These are phyloP conservation scores for Sinonovacula constricta DNA, from an alignment of 1,140 invertebrate genomes.

Conservation along the genomic window DNA sequence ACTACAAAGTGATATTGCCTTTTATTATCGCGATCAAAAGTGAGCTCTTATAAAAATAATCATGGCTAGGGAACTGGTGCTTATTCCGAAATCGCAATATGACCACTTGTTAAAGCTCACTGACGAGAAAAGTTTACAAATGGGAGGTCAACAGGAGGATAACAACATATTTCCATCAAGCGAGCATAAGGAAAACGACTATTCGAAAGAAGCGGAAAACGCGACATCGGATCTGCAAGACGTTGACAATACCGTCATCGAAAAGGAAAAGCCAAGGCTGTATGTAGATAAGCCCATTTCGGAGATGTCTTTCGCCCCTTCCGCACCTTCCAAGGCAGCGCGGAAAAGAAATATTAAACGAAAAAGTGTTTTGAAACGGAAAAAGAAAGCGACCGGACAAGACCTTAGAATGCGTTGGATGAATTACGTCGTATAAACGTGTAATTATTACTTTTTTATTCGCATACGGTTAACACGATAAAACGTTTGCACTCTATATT, in stretches of 20 bases:
- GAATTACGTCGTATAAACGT: not conserved
- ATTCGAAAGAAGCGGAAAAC: no score
- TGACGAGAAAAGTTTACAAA: no score
- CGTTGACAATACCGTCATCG: not conserved
- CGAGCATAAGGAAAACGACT: not conserved
- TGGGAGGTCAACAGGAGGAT: not conserved
- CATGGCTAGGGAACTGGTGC: no score
- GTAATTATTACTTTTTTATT: not conserved
- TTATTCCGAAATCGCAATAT: no score
- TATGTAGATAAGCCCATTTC: slow-evolving; percentile 25
- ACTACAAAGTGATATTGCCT: no score
- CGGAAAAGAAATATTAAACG: not conserved
- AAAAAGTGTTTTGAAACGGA: no score
- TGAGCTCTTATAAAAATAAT: no score
- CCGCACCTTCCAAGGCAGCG: no score
- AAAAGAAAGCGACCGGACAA: no score
- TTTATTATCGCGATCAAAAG: no score
- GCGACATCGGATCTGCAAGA: not conserved
- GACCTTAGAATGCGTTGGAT: not conserved
- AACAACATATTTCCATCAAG: not conserved
- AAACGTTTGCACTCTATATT: not conserved
- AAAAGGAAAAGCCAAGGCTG: slow-evolving; percentile 8
- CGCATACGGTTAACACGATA: not conserved
- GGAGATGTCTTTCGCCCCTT: not conserved
- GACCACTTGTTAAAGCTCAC: no score